A percentile compares a stretch with the other conserved stretches of the same genome.
Conservation (phyloP, 2,113 vertebrate species). For the Gallinago jamesoni region DNA sequence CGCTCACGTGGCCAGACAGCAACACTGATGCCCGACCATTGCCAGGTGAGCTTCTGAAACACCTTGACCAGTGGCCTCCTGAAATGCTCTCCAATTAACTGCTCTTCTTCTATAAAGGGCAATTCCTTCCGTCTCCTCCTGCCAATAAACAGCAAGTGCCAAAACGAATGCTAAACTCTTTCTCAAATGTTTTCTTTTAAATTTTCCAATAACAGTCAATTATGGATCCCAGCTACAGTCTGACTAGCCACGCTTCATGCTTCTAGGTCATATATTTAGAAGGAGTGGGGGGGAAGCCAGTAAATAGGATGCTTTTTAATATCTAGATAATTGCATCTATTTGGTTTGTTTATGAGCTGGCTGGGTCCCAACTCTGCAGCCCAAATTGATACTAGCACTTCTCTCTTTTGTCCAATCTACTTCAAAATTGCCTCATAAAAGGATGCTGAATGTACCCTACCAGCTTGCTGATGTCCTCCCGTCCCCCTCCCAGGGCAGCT, state of each 20-base stretch:
- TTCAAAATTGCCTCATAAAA: background rate
- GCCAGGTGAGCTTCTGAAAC: background rate
- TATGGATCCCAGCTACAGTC: background rate
- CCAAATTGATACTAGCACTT: background rate
- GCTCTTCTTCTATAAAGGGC: background rate
- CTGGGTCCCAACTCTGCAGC: background rate
- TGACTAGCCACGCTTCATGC: background rate
- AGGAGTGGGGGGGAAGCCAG: background rate
- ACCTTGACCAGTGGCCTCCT: background rate
- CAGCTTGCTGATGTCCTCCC: background rate
- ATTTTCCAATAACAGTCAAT: background rate
- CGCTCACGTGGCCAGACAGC: accelerated
- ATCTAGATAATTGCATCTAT: conserved; percentile 25
- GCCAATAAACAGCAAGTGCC: background rate
- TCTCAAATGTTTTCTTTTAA: background rate
- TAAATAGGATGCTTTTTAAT: conserved; percentile 8
- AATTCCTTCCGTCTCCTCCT: background rate
- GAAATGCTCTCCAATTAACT: background rate
- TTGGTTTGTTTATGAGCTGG: conserved; percentile 36
- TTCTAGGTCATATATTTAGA: background rate
- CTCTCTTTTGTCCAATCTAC: conserved; percentile 23
- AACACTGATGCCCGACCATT: accelerated
- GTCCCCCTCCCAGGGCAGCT: background rate
- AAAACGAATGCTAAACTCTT: background rate
- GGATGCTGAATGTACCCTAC: background rate